These are phyloP conservation scores for Papilio elwesi DNA, from an alignment of 2,888 invertebrate species.

Conservation along the genomic window DNA sequence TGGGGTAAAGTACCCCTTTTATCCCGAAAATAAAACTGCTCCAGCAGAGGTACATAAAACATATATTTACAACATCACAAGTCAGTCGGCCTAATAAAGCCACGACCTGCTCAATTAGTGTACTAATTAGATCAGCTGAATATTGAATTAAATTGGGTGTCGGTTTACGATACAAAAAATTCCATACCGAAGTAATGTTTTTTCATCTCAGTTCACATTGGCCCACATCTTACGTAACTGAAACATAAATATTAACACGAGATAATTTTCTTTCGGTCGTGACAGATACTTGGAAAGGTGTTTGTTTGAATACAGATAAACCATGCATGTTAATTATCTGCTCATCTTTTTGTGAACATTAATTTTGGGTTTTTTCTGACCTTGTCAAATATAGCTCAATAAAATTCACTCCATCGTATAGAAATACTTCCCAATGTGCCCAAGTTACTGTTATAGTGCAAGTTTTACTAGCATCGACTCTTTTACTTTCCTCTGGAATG, in stretches of 20 bases:
- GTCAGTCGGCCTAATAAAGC: no score
- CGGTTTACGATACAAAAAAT: neutral
- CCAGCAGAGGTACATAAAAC: no score
- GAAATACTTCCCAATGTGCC: neutral
- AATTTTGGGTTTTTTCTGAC: neutral
- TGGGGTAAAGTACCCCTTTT: no score
- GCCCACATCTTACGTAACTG: conserved; percentile 18
- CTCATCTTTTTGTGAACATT: conserved; percentile 4
- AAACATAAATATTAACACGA: neutral
- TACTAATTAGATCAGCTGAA: no score
- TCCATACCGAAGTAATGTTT: neutral
- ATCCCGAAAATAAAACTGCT: no score
- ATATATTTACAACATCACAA: no score
- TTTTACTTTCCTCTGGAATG: no score
- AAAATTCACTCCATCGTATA: conserved; percentile 1
- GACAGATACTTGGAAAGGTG: neutral
- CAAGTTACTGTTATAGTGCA: no score
- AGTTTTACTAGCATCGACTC: no score
- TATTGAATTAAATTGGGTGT: no score
- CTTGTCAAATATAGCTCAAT: conserved; percentile 1
- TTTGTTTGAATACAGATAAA: conserved; percentile 16
- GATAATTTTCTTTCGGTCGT: conserved; percentile 12
- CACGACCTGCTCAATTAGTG: no score
- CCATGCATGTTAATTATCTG: neutral
- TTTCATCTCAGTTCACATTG: neutral